phyloP scores from a whole-genome alignment of 1,140 invertebrate genomes.

The Diabrotica virgifera region DNA sequence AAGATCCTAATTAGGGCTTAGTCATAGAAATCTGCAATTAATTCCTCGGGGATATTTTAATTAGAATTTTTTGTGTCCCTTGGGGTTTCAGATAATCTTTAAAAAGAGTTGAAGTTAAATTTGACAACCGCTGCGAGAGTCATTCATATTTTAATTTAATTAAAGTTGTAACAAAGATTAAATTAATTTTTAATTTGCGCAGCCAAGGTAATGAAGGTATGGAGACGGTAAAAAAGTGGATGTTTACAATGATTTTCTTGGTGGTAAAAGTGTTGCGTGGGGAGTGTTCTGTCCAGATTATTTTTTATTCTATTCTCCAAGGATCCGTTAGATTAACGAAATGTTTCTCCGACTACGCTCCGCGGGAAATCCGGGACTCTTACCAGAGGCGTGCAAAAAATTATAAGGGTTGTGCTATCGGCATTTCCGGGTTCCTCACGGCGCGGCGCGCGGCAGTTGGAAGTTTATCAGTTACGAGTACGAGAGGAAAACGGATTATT shows the following conservation, averaged over 20 bases:
- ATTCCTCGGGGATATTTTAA: slow-evolving; percentile 6
- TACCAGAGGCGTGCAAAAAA: slow-evolving; percentile 11
- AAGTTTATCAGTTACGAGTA: too few relatives aligned
- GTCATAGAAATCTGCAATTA: slow-evolving; percentile 1
- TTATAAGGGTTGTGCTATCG: background rate
- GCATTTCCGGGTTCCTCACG: too few relatives aligned
- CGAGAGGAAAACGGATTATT: too few relatives aligned
- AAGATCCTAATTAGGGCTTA: slow-evolving; percentile 4
- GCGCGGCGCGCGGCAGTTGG: too few relatives aligned
- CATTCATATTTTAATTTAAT: slow-evolving; percentile 45
- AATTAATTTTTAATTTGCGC: slow-evolving; percentile 46
- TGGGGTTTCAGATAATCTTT: slow-evolving; percentile 17
- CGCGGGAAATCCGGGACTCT: slow-evolving; percentile 19
- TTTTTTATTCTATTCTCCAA: slow-evolving; percentile 43
- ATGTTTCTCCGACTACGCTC: slow-evolving; percentile 31
- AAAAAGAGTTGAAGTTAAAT: slow-evolving; percentile 33
- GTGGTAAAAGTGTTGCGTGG: slow-evolving; percentile 34
- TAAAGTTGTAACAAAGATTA: slow-evolving; percentile 45
- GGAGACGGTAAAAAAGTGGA: slow-evolving; percentile 38
- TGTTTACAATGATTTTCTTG: slow-evolving; percentile 39
- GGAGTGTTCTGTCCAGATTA: slow-evolving; percentile 42
- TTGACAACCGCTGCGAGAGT: slow-evolving; percentile 38
- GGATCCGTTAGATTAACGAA: slow-evolving; percentile 44
- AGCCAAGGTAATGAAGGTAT: slow-evolving; percentile 39
- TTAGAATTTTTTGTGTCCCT: slow-evolving; percentile 9